These are phyloP conservation scores for Leuciscus idus DNA, from an alignment of 2,113 vertebrate species.

Conservation along the genomic window DNA sequence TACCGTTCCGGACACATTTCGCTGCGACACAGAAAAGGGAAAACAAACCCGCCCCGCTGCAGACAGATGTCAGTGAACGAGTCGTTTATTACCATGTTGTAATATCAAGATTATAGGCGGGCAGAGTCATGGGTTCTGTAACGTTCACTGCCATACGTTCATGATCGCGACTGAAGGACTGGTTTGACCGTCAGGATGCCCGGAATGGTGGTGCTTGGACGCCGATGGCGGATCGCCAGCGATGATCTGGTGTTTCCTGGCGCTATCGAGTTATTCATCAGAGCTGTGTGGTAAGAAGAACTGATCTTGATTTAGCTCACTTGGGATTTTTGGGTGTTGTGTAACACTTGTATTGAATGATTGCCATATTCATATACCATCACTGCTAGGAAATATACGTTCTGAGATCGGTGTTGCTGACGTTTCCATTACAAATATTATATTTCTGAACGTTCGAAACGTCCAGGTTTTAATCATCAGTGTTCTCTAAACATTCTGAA, in stretches of 20 bases:
- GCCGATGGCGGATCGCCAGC: conserved; percentile 93
- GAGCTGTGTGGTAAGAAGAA: conserved; percentile 84
- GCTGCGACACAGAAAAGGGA: conserved; percentile 21
- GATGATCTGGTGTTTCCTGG: conserved; percentile 95
- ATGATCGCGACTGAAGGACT: neutral
- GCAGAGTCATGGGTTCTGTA: neutral
- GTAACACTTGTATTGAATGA: neutral
- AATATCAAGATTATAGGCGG: neutral
- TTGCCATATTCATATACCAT: neutral
- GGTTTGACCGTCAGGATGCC: conserved; percentile 77
- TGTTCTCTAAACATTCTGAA: too few relatives aligned
- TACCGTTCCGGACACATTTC: conserved; percentile 23
- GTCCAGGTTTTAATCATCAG: too few relatives aligned
- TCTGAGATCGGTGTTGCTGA: too few relatives aligned
- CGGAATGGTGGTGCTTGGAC: conserved; percentile 86
- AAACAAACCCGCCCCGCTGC: conserved; percentile 10
- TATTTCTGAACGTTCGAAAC: too few relatives aligned
- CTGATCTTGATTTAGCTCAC: neutral
- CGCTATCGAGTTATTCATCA: conserved; percentile 83
- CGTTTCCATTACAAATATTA: too few relatives aligned
- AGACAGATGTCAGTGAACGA: neutral
- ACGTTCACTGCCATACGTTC: neutral
- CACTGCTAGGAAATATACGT: too few relatives aligned
- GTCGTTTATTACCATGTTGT: neutral
- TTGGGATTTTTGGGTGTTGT: neutral